Evolutionary conservation across 2,888 invertebrate species (phyloP).

Genomic region (Ditula angustiorana): DNA sequence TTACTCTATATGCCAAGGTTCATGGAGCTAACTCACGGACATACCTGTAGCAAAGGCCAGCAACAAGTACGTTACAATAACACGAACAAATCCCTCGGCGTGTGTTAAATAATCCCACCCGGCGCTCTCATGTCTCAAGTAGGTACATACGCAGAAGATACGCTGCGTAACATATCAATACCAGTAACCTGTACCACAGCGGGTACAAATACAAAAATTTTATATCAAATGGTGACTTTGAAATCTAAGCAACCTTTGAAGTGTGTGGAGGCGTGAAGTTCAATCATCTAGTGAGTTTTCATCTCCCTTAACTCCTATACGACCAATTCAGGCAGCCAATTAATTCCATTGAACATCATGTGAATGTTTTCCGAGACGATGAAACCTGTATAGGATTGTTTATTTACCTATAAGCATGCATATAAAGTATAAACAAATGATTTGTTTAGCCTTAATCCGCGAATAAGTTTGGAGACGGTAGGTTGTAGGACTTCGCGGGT

Average conservation of each 20-base stretch:
- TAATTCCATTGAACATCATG: not conserved
- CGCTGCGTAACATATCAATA: not conserved
- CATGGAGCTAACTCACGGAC: conserved; percentile 21
- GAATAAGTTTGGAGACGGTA: conserved; percentile 45
- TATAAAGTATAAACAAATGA: conserved; percentile 27
- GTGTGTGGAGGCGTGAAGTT: conserved; percentile 38
- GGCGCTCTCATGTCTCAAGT: not conserved
- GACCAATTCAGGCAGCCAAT: conserved; percentile 28
- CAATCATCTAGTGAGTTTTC: conserved; percentile 6
- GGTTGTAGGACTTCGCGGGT: conserved; percentile 26
- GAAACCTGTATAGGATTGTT: conserved; percentile 69
- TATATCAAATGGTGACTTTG: conserved; percentile 3
- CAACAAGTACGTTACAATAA: conserved; percentile 34
- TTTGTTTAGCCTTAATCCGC: conserved; percentile 6
- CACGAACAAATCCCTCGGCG: not conserved
- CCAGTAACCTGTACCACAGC: not conserved
- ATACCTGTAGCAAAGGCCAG: conserved; percentile 30
- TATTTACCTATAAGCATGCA: conserved; percentile 69
- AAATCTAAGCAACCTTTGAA: conserved; percentile 37
- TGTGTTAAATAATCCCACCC: conserved; percentile 7
- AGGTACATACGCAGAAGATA: not conserved
- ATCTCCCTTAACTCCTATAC: conserved; percentile 5
- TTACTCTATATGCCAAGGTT: conserved; percentile 16
- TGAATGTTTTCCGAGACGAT: not conserved
- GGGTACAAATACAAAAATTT: not conserved